Percentiles rank a stretch among this genome's conserved stretches.
phyloP scores from a whole-genome alignment of 2,113 vertebrate genomes.

The Symphodus melops region DNA sequence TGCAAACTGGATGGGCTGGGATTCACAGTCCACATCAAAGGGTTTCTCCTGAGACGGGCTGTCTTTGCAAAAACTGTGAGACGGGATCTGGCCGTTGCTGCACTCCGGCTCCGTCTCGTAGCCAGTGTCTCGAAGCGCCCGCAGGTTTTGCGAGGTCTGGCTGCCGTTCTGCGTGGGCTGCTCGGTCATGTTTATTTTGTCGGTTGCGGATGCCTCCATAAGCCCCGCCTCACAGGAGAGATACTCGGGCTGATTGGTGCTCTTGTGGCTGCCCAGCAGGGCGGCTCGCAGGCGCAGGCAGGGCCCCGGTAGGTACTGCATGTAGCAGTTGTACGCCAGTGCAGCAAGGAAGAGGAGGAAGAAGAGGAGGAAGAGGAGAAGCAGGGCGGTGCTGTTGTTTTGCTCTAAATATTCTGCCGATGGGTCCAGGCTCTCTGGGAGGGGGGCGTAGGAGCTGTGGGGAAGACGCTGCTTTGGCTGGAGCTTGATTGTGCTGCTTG shows the following conservation, averaged over 20 bases:
- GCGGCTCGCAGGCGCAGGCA: conserved; percentile 90
- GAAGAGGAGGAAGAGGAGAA: conserved; percentile 92
- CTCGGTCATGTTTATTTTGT: conserved; percentile 83
- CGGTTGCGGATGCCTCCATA: conserved; percentile 83
- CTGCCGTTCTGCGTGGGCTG: conserved; percentile 83
- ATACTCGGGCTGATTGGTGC: conserved; percentile 83
- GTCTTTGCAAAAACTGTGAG: conserved; percentile 71
- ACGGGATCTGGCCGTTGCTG: conserved; percentile 85
- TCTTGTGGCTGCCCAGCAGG: conserved; percentile 88
- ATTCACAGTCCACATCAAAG: conserved; percentile 92
- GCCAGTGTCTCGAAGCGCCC: conserved; percentile 89
- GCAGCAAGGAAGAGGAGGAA: conserved; percentile 90
- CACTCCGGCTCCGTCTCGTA: conserved; percentile 94
- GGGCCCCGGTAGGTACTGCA: conserved; percentile 91
- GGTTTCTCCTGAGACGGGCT: conserved; percentile 84
- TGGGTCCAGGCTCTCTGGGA: conserved; percentile 79
- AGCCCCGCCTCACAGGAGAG: conserved; percentile 89
- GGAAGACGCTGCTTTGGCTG: conserved; percentile 64
- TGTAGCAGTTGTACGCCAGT: conserved; percentile 94
- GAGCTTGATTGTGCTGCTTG: conserved; percentile 71
- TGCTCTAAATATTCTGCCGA: conserved; percentile 87
- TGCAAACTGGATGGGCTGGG: conserved; percentile 88
- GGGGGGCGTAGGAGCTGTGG: conserved; percentile 77
- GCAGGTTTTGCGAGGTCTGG: conserved; percentile 73
- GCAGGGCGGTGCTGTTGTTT: conserved; percentile 88